Evolutionary conservation across 2,797 vertebrate species (phyloP), one percentile per base, ranked within the genome.

Genomic region (Megalops cyprinoides): DNA sequence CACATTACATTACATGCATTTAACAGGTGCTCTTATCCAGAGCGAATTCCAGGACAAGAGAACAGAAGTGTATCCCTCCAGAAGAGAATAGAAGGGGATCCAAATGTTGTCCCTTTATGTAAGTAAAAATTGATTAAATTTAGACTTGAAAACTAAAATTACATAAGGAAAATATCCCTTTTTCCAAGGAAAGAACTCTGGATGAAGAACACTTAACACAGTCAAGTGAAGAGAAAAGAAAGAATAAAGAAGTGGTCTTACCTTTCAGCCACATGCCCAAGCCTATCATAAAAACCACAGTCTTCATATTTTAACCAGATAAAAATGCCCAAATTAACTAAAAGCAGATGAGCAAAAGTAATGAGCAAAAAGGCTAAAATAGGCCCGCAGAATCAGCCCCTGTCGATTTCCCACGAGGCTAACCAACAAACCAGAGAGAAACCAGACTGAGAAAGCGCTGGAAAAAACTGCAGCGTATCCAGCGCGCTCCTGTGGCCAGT

Each of bases 211-310:
- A n/a, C n/a, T n/a, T n/a, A n/a, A n/a, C n/a, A n/a, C 7, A 39
- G 34, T 18, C 49, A 51, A 37, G 74, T 14, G 34, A 39, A 37
- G 12, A 23, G 48, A 23, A 76, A 28, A 76, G 31, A 69, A 10
- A 9, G 14, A 60, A 60, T 48, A 18, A 78, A 78, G 34, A 31
- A n/a, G n/a, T 6, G 34, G 82, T 90, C 92, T 92, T 85, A 95
- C 94, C 94, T 89, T 91, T 90, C 78, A 94, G 83, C 80, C 90
- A 84, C 82, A 93, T 84, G 87, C 89, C 88, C 82, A 94, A 89
- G 90, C 92, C 91, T 85, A 93, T 78, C 79, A 92, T 84, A 80
- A 93, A 80, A 80, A 60, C 84, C 84, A 87, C 81, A 55, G 83
- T 90, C 89, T 89, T 93, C 94, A 95, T 95, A 84, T 89, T 93